Evolutionary conservation across 2,888 invertebrate species (phyloP).

Genomic region (Himalopsyche tibetana): DNA sequence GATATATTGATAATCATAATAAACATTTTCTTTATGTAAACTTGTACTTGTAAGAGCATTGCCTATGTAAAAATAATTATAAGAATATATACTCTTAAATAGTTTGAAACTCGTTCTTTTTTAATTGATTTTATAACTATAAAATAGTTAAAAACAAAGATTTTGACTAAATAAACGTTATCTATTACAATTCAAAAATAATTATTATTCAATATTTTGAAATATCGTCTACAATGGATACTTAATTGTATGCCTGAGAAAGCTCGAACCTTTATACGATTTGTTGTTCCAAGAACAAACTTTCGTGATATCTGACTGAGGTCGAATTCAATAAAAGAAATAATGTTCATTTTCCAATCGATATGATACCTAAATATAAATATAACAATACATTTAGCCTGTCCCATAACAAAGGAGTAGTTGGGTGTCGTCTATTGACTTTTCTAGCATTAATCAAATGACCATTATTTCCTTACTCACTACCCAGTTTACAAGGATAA

Average conservation of each 20-base stretch:
- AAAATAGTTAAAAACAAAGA: too few relatives aligned
- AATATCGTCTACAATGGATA: neutral
- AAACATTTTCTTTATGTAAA: too few relatives aligned
- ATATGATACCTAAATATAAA: conserved; percentile 39
- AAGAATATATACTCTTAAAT: too few relatives aligned
- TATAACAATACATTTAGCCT: conserved; percentile 23
- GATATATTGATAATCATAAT: too few relatives aligned
- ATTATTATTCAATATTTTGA: too few relatives aligned
- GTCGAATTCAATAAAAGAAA: conserved; percentile 32
- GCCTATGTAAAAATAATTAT: too few relatives aligned
- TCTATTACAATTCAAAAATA: neutral
- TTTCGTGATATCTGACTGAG: conserved; percentile 18
- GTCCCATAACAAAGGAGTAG: neutral
- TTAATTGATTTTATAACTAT: too few relatives aligned
- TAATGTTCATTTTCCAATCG: conserved; percentile 28
- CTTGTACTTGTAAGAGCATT: too few relatives aligned
- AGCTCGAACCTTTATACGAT: neutral
- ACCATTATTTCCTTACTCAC: neutral
- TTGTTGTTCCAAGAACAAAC: neutral
- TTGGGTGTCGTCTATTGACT: conserved; percentile 27
- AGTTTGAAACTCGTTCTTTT: too few relatives aligned
- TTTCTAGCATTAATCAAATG: conserved; percentile 13
- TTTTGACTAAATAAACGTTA: neutral
- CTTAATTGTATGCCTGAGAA: neutral
- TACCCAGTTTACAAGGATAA: too few relatives aligned